These are phyloP conservation scores for Dascyllus trimaculatus DNA, from an alignment of 2,113 vertebrate genomes.

Conservation along the genomic window DNA sequence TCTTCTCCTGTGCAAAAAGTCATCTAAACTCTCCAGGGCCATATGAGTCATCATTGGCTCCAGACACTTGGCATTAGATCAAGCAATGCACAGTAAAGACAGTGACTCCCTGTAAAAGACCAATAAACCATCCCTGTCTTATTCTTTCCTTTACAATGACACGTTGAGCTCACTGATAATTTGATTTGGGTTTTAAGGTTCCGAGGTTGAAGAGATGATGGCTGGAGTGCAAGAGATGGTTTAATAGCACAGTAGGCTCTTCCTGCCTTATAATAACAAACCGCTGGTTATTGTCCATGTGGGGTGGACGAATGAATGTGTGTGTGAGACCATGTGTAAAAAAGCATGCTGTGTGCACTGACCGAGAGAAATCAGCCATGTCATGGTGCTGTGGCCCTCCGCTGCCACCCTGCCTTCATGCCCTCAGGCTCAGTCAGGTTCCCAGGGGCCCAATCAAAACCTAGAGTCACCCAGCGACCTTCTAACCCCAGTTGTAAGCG, in stretches of 20 bases:
- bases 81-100: constrained; percentile 42
- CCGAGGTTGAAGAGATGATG: constrained; percentile 27
- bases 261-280: constrained; percentile 68
- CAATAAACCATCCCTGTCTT: constrained; percentile 40
- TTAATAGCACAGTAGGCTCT: constrained; percentile 59
- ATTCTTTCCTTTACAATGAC: constrained; percentile 33
- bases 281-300: constrained; percentile 66
- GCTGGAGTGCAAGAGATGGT: constrained; percentile 20
- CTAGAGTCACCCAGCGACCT: constrained; percentile 74
- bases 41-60: constrained; percentile 52
- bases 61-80: constrained; percentile 65
- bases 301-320: constrained; percentile 46
- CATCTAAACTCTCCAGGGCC: constrained; percentile 21
- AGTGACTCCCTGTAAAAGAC: constrained; percentile 56
- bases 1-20: constrained; percentile 25
- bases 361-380: constrained; percentile 64
- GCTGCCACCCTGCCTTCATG: constrained; percentile 55
- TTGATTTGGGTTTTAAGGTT: constrained; percentile 19
- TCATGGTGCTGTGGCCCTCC: constrained; percentile 33
- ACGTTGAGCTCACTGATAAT: constrained; percentile 34
- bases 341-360: constrained; percentile 57
- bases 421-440: constrained; percentile 65
- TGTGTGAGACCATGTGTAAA: constrained; percentile 27
- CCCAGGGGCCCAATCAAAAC: constrained; percentile 80
- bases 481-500: constrained; percentile 77